phyloP scores from a whole-genome alignment of 2,888 invertebrate genomes.

The Pristionchus exspectatus region DNA sequence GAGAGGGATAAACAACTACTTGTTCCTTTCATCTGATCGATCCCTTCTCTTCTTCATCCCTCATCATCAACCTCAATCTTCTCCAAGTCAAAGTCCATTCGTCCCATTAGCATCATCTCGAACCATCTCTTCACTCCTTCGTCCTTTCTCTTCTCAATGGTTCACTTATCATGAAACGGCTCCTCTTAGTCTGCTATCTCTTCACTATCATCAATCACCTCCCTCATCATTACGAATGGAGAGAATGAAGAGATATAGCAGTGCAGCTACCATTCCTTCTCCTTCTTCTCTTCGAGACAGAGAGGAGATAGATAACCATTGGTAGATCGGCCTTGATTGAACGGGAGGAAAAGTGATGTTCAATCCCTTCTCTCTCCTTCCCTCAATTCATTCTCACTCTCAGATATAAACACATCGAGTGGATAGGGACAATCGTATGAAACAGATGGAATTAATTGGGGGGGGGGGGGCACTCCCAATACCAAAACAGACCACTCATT shows the following conservation, averaged over 20 bases:
- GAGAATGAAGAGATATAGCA: not conserved
- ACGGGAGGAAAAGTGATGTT: slow-evolving; percentile 9
- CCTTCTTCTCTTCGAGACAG: not conserved
- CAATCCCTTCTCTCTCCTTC: slow-evolving; percentile 25
- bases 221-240: slow-evolving; percentile 21
- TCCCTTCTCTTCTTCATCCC: not conserved
- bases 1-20: not conserved
- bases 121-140: slow-evolving; percentile 30
- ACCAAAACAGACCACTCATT: slow-evolving; percentile 34
- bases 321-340: slow-evolving; percentile 17
- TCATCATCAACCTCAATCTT: not conserved
- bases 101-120: not conserved
- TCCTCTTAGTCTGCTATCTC: slow-evolving; percentile 36
- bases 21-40: not conserved
- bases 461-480: not conserved
- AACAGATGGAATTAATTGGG: slow-evolving; percentile 5
- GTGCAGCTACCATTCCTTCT: not conserved
- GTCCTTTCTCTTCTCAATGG: slow-evolving; percentile 8
- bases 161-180: not conserved
- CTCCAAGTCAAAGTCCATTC: not conserved
- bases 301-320: not conserved
- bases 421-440: slow-evolving; percentile 35
- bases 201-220: slow-evolving; percentile 39
- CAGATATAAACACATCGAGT: slow-evolving; percentile 47
- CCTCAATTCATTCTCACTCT: slow-evolving; percentile 46